Evolutionary conservation across 2,797 vertebrate species (phyloP).

Genomic region (Enteromius mattozi): DNA sequence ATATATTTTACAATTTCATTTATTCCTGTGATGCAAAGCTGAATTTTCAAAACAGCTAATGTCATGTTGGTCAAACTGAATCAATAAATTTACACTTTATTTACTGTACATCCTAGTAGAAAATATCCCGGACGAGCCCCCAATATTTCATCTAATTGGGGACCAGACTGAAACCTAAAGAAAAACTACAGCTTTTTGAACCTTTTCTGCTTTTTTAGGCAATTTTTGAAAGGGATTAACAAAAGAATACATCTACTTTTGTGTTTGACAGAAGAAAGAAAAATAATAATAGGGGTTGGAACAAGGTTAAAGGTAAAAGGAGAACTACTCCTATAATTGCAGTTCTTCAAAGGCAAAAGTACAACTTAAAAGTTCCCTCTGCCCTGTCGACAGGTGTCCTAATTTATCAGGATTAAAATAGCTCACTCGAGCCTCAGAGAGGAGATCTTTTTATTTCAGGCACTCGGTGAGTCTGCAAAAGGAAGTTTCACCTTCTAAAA

Average conservation of each 20-base stretch:
- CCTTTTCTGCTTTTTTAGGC: background rate
- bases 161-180: background rate
- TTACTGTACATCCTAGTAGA: background rate
- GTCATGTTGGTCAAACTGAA: background rate
- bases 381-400: constrained; percentile 67
- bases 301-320: background rate
- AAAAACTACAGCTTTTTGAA: background rate
- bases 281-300: background rate
- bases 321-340: constrained; percentile 57
- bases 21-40: background rate
- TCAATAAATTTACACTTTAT: background rate
- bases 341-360: constrained; percentile 52
- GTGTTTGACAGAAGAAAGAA: background rate
- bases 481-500: constrained; percentile 49
- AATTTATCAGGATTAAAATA: constrained; percentile 67
- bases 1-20: background rate
- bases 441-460: constrained; percentile 49
- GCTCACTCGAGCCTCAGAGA: constrained; percentile 59
- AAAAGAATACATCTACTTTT: constrained; percentile 17
- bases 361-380: constrained; percentile 51
- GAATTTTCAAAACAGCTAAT: background rate
- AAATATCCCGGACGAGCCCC: background rate
- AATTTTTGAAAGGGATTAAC: background rate
- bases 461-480: constrained; percentile 36
- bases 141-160: background rate